A percentile compares a stretch with the other conserved stretches of the same genome.
Conservation (phyloP, 2,888 invertebrate species). For the Machimus atricapillus region DNA sequence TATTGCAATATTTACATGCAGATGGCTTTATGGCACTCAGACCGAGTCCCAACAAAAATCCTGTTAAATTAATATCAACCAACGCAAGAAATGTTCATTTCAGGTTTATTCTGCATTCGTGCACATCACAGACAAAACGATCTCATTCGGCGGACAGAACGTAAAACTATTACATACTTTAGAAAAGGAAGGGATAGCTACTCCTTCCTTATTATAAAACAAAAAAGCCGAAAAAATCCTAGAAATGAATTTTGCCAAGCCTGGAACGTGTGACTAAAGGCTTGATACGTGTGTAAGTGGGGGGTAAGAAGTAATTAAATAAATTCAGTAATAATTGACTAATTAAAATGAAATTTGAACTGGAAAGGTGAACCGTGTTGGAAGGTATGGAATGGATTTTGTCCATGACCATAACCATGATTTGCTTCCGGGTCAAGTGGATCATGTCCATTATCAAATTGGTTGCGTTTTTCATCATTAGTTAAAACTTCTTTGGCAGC, state of each 20-base stretch:
- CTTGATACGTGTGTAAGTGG: not conserved
- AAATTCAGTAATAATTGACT: slow-evolving; percentile 52
- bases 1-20: slow-evolving; percentile 25
- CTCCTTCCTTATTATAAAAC: not conserved
- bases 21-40: not conserved
- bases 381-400: slow-evolving; percentile 82
- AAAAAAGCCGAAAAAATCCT: not conserved
- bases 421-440: slow-evolving; percentile 90
- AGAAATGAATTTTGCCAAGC: not conserved
- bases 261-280: not conserved
- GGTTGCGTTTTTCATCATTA: slow-evolving; percentile 88
- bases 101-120: not conserved
- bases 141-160: not conserved
- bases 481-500: slow-evolving; percentile 95
- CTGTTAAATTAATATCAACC: not conserved
- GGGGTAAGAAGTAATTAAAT: not conserved
- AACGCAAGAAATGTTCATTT: not conserved
- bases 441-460: slow-evolving; percentile 95
- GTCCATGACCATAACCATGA: slow-evolving; percentile 63
- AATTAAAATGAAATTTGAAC: slow-evolving; percentile 97
- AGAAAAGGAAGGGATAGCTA: not conserved
- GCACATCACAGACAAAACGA: slow-evolving; percentile 21
- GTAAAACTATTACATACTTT: not conserved
- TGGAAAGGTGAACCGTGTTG: slow-evolving; percentile 90
- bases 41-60: not conserved